Base-by-base conservation (phyloP, 2,113 vertebrate species). In the Bubalus kerabau region DNA sequence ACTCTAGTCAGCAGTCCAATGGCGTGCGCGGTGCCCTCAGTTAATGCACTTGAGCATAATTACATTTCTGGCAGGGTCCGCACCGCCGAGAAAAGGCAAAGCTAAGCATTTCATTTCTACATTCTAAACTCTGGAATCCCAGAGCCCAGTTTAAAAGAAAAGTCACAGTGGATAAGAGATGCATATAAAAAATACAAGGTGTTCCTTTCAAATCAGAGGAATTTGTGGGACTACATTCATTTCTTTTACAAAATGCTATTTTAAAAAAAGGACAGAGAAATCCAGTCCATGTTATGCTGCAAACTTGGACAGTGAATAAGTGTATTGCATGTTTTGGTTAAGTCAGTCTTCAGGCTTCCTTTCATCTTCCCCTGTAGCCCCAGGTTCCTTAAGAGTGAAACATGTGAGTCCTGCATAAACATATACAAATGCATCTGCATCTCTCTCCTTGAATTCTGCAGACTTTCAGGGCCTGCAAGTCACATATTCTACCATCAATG, bases 161-260 rank as follows among this genome's bases (percentile, higher is more conserved):
- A 98, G 99, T 99, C 99, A 99, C 99, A 99, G 99, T 99, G 99
- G 99, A 99, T 99, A 99, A 98, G 99, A 99, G 99, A 99, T 99
- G 99, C 99, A 98, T 99, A 99, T 98, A 99, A 99, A 98, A 99
- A 99, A 98, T 99, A 99, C 98, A 98, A 98, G 98, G 98, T 98
- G 98, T 98, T 98, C 98, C 98, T 98, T 98, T 98, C 98, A 98
- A 98, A 98, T 98, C 67, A 97, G 95, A 98, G 98, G 98, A 98
- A 98, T 96, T 96, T 3, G n/a, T 98, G 98, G 98, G 98, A 98
- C 95, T 99, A 99, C 99, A 98, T 98, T 99, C 97, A 97, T 98
- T 93, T 98, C 98, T 97, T 90, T 98, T 98, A 98, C 87, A 99
- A 99, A 99, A 98, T 93, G 96, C 94, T 98, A 59, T 98, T 98